Base-by-base conservation (phyloP, 2,113 vertebrate species). In the Poecilia latipinna region DNA sequence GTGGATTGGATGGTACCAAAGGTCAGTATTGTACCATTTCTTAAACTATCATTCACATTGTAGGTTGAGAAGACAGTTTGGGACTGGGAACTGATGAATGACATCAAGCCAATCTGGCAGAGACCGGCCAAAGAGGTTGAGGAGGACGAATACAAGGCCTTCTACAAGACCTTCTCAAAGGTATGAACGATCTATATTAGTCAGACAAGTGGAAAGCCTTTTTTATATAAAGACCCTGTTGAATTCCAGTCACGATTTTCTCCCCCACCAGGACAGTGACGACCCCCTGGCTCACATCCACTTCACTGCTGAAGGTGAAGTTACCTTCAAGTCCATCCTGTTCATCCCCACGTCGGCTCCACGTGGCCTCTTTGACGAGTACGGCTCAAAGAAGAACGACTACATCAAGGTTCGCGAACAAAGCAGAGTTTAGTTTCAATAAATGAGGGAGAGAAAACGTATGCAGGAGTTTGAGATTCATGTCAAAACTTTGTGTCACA, bases 51-150 rank as follows among this genome's bases (percentile, higher is more conserved):
- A 4, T 29, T 29, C 2, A 63, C 4, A 13, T 54, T 78, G 3
- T 78, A 99, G 98, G 98, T 99, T 82, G 97, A 98, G 87, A 99
- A 99, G 93, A 99, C 98, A 2, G 97, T 99, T 72, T 99, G 98
- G 98, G 98, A 99, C 54, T 99, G 98, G 98, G 98, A 98, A 78
- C 96, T 99, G 65, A 99, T 99, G 98, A 99, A 99, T 83, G 97
- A 99, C 65, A 99, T 99, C 84, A 99, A 99, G 91, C 98, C 98
- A 6, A 98, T 99, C 92, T 99, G 98, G 98, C 97, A 98, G 93
- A 96, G 98, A 82, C 96, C 95, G 12, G 95, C 97, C 8, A 99
- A 97, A 86, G 98, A 99, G 89, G 97, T 99, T 37, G 97, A 98
- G 87, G 98, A 99, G 10, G 96, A 99, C 28, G 98, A 99, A 83